Base-by-base conservation (phyloP, 2,113 vertebrate species). In the Mustelus asterias region DNA sequence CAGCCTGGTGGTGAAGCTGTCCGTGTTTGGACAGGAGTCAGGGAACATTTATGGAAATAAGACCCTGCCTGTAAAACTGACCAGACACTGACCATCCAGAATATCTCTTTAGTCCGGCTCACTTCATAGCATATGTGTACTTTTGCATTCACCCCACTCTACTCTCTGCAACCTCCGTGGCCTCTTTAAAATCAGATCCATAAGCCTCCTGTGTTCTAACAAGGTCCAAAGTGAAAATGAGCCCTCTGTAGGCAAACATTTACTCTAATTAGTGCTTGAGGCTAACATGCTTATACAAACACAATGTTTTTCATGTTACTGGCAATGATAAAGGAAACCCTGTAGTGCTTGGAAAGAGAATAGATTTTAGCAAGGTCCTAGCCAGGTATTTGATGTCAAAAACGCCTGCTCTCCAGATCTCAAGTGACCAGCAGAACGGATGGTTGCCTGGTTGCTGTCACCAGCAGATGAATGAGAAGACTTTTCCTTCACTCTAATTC, bases 351-450 rank as follows among this genome's bases (percentile, higher is more conserved):
- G 58, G 29, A 67, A 94, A 67, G n/a, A 94, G 26, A 89, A 58
- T 58, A 16, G 88, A 90, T 41, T 67, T 94, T 67, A 94, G 86
- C 11, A 29, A 89, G 48, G 86, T 89, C 86, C 44, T 88, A 14
- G 44, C n/a, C 90, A 93, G 63, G 37, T 93, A 16, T 37, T 54
- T 93, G 37, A 65, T 93, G 60, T 93, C 90, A 93, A 93, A 93
- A 93, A 93, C 58, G 33, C 63, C 90, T 65, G 60, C 29, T 67
- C 90, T 93, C n/a, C 58, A 93, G 48, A 67, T 93, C 60, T 94
- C 90, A 94, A 37, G 90, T n/a, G 60, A 48, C 89, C 89, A 63
- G 29, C 33, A 65, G 33, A 24, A n/a, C 29, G 26, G 58, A 92
- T 67, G n/a, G 63, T 65, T 65, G 90, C 63, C 90, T 94, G 90